These are phyloP conservation scores for Anarsia innoxiella DNA, from an alignment of 2,888 invertebrate species.

Conservation along the genomic window DNA sequence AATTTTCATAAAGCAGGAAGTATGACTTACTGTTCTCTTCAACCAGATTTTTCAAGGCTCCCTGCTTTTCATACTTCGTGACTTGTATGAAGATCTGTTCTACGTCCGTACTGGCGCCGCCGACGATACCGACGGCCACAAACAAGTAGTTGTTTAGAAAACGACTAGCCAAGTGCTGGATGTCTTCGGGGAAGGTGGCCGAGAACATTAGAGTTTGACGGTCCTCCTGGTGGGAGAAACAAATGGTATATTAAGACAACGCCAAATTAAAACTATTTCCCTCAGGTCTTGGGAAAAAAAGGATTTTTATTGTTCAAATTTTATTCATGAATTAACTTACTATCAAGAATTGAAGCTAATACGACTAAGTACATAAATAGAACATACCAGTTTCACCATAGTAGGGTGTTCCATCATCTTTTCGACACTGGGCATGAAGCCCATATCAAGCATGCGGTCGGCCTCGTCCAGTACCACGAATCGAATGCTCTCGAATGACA, in stretches of 20 bases:
- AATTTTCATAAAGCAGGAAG: neutral
- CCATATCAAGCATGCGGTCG: conserved; percentile 99
- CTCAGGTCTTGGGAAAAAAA: too few species aligned
- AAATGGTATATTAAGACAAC: too few species aligned
- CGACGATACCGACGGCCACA: conserved; percentile 92
- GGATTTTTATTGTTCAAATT: too few species aligned
- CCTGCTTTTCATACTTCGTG: conserved; percentile 82
- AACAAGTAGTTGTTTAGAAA: conserved; percentile 90
- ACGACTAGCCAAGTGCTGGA: conserved; percentile 87
- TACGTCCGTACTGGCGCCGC: conserved; percentile 94
- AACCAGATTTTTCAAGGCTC: conserved; percentile 82
- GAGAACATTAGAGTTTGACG: conserved; percentile 99
- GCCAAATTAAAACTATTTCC: too few species aligned
- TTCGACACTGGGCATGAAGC: conserved; percentile 96
- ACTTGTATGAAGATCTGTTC: conserved; percentile 85
- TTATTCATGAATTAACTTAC: too few species aligned
- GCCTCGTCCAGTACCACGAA: conserved; percentile 98
- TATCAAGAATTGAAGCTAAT: too few species aligned
- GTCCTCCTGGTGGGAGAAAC: too few species aligned
- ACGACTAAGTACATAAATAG: too few species aligned
- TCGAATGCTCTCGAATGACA: conserved; percentile 90
- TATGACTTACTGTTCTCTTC: conserved; percentile 60
- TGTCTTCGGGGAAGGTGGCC: conserved; percentile 99
- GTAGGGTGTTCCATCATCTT: conserved; percentile 85
- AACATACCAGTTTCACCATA: conserved; percentile 87